These are phyloP conservation scores for Taenaris catops DNA, from an alignment of 2,888 invertebrate genomes.

Conservation along the genomic window DNA sequence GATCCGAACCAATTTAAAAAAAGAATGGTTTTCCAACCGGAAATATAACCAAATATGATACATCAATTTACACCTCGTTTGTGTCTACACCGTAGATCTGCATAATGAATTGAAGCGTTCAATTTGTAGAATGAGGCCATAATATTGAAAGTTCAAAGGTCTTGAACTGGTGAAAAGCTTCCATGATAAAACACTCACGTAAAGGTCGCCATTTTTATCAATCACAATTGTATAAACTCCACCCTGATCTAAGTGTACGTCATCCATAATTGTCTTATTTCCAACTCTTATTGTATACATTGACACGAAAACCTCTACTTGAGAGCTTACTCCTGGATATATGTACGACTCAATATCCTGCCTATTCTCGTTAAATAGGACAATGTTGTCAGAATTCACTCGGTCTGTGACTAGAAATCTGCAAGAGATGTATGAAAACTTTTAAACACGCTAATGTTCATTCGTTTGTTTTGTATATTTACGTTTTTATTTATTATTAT, in stretches of 20 bases:
- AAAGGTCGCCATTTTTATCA: conserved; percentile 28
- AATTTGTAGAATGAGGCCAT: too few species aligned
- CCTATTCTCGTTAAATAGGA: conserved; percentile 39
- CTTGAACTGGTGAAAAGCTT: too few species aligned
- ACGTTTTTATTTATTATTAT: too few species aligned
- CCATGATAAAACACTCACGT: conserved; percentile 42
- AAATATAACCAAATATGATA: too few species aligned
- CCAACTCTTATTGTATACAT: conserved; percentile 37
- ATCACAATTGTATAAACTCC: conserved; percentile 49
- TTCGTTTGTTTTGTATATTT: too few species aligned
- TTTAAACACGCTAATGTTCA: too few species aligned
- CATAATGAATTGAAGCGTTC: too few species aligned
- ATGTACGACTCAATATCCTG: conserved; percentile 38
- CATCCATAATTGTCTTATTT: conserved; percentile 25
- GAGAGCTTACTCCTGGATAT: conserved; percentile 31
- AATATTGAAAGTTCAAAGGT: too few species aligned
- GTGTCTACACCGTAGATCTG: too few species aligned
- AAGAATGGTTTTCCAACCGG: too few species aligned
- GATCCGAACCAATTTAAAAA: too few species aligned
- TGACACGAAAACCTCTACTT: conserved; percentile 47
- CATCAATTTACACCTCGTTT: too few species aligned
- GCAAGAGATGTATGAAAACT: conserved; percentile 24
- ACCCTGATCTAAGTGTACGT: conserved; percentile 40
- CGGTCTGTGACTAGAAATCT: conserved; percentile 37
- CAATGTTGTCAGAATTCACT: conserved; percentile 30